These are phyloP conservation scores for Sisyra nigra DNA, from an alignment of 2,888 invertebrate species.

Conservation along the genomic window DNA sequence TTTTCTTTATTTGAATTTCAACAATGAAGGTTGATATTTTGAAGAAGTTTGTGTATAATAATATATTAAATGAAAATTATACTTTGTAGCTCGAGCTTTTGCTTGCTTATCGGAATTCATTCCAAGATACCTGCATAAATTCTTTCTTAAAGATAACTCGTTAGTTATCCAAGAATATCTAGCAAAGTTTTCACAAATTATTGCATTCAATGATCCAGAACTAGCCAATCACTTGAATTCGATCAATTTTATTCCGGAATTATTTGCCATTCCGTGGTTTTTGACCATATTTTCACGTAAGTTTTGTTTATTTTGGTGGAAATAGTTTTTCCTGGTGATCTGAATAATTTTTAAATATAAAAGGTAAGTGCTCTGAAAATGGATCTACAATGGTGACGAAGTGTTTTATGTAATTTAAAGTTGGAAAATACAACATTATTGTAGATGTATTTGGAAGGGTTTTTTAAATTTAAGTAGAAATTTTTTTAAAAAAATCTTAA, in stretches of 20 bases:
- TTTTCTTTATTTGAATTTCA: slow-evolving; percentile 91
- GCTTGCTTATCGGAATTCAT: slow-evolving; percentile 91
- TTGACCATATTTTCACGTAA: slow-evolving; percentile 96
- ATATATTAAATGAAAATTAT: slow-evolving; percentile 10
- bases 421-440: too few species aligned
- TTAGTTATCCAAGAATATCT: slow-evolving; percentile 94
- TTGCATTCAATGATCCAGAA: slow-evolving; percentile 88
- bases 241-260: slow-evolving; percentile 90
- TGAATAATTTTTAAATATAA: slow-evolving; percentile 3
- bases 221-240: slow-evolving; percentile 80
- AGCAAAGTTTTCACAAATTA: slow-evolving; percentile 89
- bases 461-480: too few species aligned
- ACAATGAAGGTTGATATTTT: slow-evolving; percentile 63
- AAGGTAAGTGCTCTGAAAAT: too few species aligned
- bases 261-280: slow-evolving; percentile 99
- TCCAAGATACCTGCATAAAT: slow-evolving; percentile 89
- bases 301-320: slow-evolving; percentile 25
- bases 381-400: too few species aligned
- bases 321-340: slow-evolving; percentile 6
- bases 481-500: too few species aligned
- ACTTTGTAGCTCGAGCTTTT: slow-evolving; percentile 73
- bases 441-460: too few species aligned
- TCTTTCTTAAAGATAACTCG: slow-evolving; percentile 95
- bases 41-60: slow-evolving; percentile 3
- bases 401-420: too few species aligned